Percentiles rank a stretch among this genome's conserved stretches.
phyloP scores from a whole-genome alignment of 1,140 invertebrate species.

The Drosophila nannoptera region DNA sequence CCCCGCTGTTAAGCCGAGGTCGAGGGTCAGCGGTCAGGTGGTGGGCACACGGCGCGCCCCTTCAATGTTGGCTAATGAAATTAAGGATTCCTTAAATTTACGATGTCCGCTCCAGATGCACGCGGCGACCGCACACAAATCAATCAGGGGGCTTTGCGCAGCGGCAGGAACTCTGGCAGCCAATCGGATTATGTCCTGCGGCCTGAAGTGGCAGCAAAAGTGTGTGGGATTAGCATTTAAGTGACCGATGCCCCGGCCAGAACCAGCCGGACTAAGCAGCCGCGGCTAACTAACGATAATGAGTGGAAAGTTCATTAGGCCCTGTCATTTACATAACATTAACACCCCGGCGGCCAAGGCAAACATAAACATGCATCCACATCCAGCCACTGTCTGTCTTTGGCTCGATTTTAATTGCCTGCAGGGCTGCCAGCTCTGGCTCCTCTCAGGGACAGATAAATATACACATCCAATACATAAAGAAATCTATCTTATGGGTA shows the following conservation, averaged over 20 bases:
- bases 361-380: slow-evolving; percentile 40
- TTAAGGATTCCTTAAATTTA: slow-evolving; percentile 61
- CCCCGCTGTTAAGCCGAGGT: slow-evolving; percentile 50
- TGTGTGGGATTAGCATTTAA: slow-evolving; percentile 72
- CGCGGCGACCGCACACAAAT: slow-evolving; percentile 72
- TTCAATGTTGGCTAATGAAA: slow-evolving; percentile 74
- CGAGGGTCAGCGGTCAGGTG: background rate
- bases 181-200: slow-evolving; percentile 33
- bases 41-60: slow-evolving; percentile 9
- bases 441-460: background rate
- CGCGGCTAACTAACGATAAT: slow-evolving; percentile 70
- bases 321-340: slow-evolving; percentile 77
- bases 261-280: slow-evolving; percentile 33
- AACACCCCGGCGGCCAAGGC: slow-evolving; percentile 45
- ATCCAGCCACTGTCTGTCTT: background rate
- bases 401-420: slow-evolving; percentile 21
- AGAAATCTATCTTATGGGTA: background rate
- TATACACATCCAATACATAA: background rate
- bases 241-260: slow-evolving; percentile 31
- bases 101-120: slow-evolving; percentile 26
- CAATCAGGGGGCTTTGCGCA: slow-evolving; percentile 68
- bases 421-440: slow-evolving; percentile 28
- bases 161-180: background rate
- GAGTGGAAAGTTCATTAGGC: slow-evolving; percentile 76
- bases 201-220: slow-evolving; percentile 52